phyloP scores from a whole-genome alignment of 1,140 invertebrate genomes.

The Bursaphelenchus mucronatus region DNA sequence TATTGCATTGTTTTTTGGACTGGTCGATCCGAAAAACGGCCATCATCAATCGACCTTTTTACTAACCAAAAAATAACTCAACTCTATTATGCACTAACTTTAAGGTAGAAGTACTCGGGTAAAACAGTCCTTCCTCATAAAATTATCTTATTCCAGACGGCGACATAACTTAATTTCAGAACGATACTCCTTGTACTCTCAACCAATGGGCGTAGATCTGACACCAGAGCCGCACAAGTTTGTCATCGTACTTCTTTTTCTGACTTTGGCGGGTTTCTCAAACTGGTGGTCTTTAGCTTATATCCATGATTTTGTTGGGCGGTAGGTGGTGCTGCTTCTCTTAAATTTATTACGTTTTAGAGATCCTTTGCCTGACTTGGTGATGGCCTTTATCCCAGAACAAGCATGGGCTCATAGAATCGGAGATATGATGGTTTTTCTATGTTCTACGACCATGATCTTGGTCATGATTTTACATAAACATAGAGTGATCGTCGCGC shows the following conservation, averaged over 20 bases:
- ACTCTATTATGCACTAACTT: too few relatives aligned
- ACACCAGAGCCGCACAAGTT: slow-evolving; percentile 38
- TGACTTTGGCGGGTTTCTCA: slow-evolving; percentile 49
- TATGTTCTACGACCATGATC: slow-evolving; percentile 42
- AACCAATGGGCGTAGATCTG: slow-evolving; percentile 29
- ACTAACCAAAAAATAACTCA: too few relatives aligned
- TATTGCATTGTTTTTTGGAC: too few relatives aligned
- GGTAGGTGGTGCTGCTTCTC: slow-evolving; percentile 30
- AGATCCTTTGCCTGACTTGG: slow-evolving; percentile 50
- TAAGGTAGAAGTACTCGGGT: too few relatives aligned
- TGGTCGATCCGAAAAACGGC: too few relatives aligned
- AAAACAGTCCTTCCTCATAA: too few relatives aligned
- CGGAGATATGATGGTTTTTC: slow-evolving; percentile 51
- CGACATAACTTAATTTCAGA: slow-evolving; percentile 11
- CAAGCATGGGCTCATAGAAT: slow-evolving; percentile 51
- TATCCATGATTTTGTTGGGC: slow-evolving; percentile 57
- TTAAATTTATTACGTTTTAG: slow-evolving; percentile 12
- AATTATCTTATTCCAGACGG: too few relatives aligned
- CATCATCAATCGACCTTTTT: too few relatives aligned
- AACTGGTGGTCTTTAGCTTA: slow-evolving; percentile 58
- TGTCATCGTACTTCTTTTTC: slow-evolving; percentile 27
- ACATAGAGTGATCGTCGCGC: slow-evolving; percentile 42
- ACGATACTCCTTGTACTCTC: neutral
- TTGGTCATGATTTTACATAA: slow-evolving; percentile 51
- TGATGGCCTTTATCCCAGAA: slow-evolving; percentile 50